phyloP scores from a whole-genome alignment of 2,797 vertebrate genomes.

The Urophycis tenuis region DNA sequence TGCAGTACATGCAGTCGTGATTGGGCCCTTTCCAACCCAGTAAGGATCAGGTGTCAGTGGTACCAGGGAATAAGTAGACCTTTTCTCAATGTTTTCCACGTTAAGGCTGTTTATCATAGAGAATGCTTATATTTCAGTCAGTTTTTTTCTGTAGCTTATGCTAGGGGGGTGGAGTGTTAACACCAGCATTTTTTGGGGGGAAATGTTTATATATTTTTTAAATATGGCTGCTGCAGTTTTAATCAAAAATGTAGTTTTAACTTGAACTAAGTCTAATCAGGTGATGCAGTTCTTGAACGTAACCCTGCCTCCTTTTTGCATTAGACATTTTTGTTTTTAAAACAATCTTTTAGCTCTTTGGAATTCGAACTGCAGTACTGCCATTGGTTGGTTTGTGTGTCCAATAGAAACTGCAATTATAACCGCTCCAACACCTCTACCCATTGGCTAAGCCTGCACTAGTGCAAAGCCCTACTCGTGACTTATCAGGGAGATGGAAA shows the following conservation, averaged over 20 bases:
- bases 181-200: slow-evolving; percentile 16
- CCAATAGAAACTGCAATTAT: slow-evolving; percentile 38
- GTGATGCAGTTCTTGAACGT: neutral
- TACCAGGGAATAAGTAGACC: slow-evolving; percentile 79
- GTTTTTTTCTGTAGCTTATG: slow-evolving; percentile 35
- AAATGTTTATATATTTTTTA: slow-evolving; percentile 3
- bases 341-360: neutral
- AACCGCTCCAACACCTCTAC: neutral
- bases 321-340: neutral
- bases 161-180: slow-evolving; percentile 28
- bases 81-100: slow-evolving; percentile 57
- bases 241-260: slow-evolving; percentile 17
- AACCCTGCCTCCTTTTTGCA: neutral
- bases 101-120: slow-evolving; percentile 40
- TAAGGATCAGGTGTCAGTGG: slow-evolving; percentile 85
- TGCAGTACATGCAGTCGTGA: slow-evolving; percentile 83
- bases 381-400: slow-evolving; percentile 23
- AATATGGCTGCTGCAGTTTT: slow-evolving; percentile 42
- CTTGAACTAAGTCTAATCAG: slow-evolving; percentile 1
- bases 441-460: neutral
- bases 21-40: slow-evolving; percentile 73
- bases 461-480: neutral
- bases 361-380: slow-evolving; percentile 41
- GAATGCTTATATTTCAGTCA: slow-evolving; percentile 42
- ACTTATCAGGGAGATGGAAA: neutral